Percentiles rank a stretch among this genome's conserved stretches.
Evolutionary conservation across 2,113 vertebrate species (phyloP).

Genomic region (Raja brachyura): DNA sequence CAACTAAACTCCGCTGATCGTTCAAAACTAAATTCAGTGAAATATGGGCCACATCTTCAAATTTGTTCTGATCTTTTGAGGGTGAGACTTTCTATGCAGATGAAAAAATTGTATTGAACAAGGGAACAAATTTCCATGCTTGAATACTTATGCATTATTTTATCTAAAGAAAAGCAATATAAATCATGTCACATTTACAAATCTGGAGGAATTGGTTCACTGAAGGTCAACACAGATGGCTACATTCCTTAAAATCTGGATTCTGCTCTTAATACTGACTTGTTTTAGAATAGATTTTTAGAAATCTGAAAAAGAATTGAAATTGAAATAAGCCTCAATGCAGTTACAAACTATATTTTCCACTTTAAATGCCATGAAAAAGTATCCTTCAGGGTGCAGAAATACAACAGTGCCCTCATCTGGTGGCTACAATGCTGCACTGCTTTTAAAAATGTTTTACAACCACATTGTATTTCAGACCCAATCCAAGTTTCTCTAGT

Average conservation of each 20-base stretch:
- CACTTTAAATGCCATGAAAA: not conserved
- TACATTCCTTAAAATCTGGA: not conserved
- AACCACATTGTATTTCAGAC: not conserved
- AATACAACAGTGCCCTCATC: slow-evolving; percentile 8
- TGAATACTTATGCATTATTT: not conserved
- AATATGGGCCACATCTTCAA: not conserved
- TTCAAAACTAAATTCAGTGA: not conserved
- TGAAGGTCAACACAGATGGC: not conserved
- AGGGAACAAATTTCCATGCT: not conserved
- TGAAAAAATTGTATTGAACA: not conserved
- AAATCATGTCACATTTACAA: not conserved
- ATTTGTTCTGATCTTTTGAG: not conserved
- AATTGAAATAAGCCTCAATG: not conserved
- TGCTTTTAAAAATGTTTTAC: not conserved
- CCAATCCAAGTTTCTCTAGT: not conserved
- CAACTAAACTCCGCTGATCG: not conserved
- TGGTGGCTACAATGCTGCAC: not conserved
- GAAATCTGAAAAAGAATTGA: not conserved
- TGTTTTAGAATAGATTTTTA: not conserved
- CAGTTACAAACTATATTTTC: not conserved
- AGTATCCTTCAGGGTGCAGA: not conserved
- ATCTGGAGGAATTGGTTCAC: not conserved
- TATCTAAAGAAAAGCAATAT: not conserved
- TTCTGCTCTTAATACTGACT: not conserved
- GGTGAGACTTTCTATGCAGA: not conserved